Percentiles rank a stretch among this genome's conserved stretches.
Conservation (phyloP, 2,113 vertebrate genomes). For the Montifringilla adamsi region DNA sequence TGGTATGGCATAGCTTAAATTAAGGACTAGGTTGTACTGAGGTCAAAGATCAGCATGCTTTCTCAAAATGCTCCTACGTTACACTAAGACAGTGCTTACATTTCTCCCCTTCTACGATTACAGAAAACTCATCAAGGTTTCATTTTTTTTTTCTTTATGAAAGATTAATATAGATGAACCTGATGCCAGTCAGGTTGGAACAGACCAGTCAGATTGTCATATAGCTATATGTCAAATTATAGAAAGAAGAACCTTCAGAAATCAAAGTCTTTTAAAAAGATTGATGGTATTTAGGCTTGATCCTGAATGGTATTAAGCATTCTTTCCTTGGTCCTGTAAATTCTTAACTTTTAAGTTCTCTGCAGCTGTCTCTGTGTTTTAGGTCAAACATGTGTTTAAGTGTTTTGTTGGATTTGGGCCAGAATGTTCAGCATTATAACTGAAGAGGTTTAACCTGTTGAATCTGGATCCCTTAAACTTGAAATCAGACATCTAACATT, state of each 20-base stretch:
- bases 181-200: not conserved
- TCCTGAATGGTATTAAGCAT: not conserved
- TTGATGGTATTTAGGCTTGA: not conserved
- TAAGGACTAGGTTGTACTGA: not conserved
- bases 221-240: not conserved
- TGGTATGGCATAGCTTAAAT: not conserved
- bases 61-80: not conserved
- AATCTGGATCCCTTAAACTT: conserved; percentile 13
- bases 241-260: not conserved
- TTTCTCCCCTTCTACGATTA: not conserved
- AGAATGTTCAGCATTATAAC: not conserved
- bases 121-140: not conserved
- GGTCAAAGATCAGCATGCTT: not conserved
- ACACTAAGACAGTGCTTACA: not conserved
- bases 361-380: conserved; percentile 15
- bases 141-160: not conserved
- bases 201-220: not conserved
- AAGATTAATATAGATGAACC: not conserved
- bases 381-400: conserved; percentile 39
- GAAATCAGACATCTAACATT: conserved; percentile 20
- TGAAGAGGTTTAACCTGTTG: conserved; percentile 25
- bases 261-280: not conserved
- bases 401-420: conserved; percentile 38
- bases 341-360: conserved; percentile 18
- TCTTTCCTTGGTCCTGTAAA: not conserved